These are phyloP conservation scores for Meliscaeva auricollis DNA, from an alignment of 2,888 invertebrate genomes.

Conservation along the genomic window DNA sequence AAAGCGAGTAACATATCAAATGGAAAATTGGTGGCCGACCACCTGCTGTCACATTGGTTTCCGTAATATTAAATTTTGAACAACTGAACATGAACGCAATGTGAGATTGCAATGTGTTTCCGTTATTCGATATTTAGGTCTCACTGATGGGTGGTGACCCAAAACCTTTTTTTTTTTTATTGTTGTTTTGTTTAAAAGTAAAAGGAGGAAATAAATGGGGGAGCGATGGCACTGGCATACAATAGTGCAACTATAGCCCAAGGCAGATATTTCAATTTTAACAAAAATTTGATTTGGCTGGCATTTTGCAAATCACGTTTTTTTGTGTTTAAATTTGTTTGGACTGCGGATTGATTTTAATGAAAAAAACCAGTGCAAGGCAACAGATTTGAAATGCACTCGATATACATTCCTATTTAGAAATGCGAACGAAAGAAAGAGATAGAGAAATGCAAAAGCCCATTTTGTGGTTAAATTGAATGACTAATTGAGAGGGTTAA, in stretches of 20 bases:
- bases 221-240: no score
- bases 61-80: constrained; percentile 60
- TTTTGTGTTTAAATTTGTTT: constrained; percentile 24
- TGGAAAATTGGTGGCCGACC: constrained; percentile 41
- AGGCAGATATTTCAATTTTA: constrained; percentile 8
- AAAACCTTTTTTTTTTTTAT: constrained; percentile 28
- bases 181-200: background rate
- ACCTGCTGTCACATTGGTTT: constrained; percentile 66
- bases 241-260: no score
- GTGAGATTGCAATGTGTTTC: constrained; percentile 46
- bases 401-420: background rate
- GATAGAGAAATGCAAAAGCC: background rate
- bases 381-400: constrained; percentile 58
- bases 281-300: constrained; percentile 6
- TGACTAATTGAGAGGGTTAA: constrained; percentile 67
- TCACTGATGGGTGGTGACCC: constrained; percentile 48
- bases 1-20: background rate
- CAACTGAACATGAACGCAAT: constrained; percentile 5
- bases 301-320: constrained; percentile 36
- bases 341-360: constrained; percentile 47
- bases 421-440: constrained; percentile 12
- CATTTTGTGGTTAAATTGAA: constrained; percentile 52
- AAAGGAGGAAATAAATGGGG: constrained; percentile 2
- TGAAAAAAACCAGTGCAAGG: constrained; percentile 66
- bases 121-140: constrained; percentile 66